These are phyloP conservation scores for Melitaea cinxia DNA, from an alignment of 1,140 invertebrate genomes.

Conservation along the genomic window DNA sequence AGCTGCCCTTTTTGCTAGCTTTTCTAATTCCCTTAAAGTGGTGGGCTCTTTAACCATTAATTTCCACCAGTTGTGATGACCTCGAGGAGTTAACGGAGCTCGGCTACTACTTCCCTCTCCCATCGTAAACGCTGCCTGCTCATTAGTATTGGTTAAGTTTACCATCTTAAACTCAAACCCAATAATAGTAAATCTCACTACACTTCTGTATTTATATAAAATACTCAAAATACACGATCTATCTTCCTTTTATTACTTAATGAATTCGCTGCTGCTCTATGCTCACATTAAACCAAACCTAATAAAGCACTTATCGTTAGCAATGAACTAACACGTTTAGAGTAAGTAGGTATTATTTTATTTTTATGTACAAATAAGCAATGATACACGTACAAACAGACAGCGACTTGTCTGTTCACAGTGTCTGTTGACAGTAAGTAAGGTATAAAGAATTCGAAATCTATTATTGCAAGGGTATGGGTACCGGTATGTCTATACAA, in stretches of 20 bases:
- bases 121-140: constrained; percentile 14
- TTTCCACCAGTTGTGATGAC: constrained; percentile 34
- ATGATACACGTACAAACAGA: not conserved
- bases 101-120: constrained; percentile 12
- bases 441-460: constrained; percentile 8
- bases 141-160: constrained; percentile 23
- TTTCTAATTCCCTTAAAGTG: constrained; percentile 26
- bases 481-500: constrained; percentile 15
- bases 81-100: not conserved
- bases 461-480: constrained; percentile 1
- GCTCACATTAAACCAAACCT: too few species aligned
- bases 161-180: constrained; percentile 21
- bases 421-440: not conserved
- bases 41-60: constrained; percentile 15
- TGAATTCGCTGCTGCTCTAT: too few species aligned
- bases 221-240: not conserved
- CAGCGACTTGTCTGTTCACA: constrained; percentile 1
- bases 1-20: constrained; percentile 23
- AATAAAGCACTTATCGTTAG: too few species aligned
- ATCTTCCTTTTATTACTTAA: too few species aligned
- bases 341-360: too few species aligned
- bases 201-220: not conserved
- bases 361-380: not conserved
- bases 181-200: not conserved
- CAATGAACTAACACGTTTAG: too few species aligned